phyloP scores from a whole-genome alignment of 1,140 invertebrate species.

The Drosophila arawakana region DNA sequence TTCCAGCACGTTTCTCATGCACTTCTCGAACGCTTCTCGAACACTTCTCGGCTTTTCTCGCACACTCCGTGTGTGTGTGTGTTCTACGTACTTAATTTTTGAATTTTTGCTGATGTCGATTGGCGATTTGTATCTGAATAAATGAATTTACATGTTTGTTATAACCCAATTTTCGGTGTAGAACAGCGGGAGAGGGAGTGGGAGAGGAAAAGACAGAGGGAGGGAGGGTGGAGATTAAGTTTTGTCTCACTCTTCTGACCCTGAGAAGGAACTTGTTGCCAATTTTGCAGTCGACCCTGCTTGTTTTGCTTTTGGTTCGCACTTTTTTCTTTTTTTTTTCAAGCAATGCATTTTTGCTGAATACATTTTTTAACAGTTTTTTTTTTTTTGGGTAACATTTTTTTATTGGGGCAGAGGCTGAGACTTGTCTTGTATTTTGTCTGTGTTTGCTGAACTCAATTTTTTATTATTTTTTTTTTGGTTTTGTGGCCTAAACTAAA shows the following conservation, averaged over 20 bases:
- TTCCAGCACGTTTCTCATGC: too few relatives aligned
- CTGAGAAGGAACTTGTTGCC: conserved; percentile 36
- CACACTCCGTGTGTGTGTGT: too few relatives aligned
- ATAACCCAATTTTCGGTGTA: conserved; percentile 22
- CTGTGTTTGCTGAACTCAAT: conserved; percentile 53
- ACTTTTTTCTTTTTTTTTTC: conserved; percentile 2
- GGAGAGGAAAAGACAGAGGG: background rate
- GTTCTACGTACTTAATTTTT: background rate
- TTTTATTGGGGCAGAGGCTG: conserved; percentile 24
- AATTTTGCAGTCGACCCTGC: conserved; percentile 6
- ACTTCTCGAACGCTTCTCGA: too few relatives aligned
- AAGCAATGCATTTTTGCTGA: conserved; percentile 21
- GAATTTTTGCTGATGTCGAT: conserved; percentile 25
- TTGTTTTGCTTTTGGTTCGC: conserved; percentile 29
- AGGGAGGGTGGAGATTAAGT: background rate
- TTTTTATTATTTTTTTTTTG: conserved; percentile 43
- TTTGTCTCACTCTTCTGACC: background rate
- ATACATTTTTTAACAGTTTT: conserved; percentile 11
- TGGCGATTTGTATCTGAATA: conserved; percentile 16
- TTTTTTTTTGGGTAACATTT: background rate
- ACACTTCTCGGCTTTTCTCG: too few relatives aligned
- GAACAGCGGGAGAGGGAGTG: background rate
- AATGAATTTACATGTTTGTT: conserved; percentile 9
- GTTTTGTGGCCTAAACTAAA: conserved; percentile 55
- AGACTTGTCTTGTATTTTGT: conserved; percentile 17